Evolutionary conservation across 2,888 invertebrate genomes (phyloP), one percentile per base, ranked within the genome.

Genomic region (Caenorhabditis imperialis): DNA sequence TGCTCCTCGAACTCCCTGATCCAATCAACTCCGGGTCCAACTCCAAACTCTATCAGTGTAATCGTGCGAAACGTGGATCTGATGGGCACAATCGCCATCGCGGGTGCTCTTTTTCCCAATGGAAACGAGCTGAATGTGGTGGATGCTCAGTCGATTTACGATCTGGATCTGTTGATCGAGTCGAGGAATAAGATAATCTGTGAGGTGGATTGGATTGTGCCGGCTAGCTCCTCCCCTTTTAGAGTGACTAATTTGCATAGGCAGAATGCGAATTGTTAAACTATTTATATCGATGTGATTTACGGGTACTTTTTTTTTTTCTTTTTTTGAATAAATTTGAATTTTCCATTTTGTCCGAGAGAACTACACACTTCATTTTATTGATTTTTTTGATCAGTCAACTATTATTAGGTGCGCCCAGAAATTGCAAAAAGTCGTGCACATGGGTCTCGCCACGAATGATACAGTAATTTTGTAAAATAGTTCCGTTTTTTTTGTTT

Each of bases 11-110:
- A 78, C 38, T 67, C 77, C 10, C 37, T 63, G 18, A 58, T 81
- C 20, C 58, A 77, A n/a, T 53, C 76, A 5, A 78, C 77, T 8
- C 73, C 81, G 5, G 81, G 81, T 22, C 77, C 79, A 6, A 75
- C 79, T 4, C 40, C 70, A 14, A 54, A 81, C 40, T 73, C 81
- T 1, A 71, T 78, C n/a, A 63, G 77, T 23, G 67, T 81, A 37
- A 70, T 81, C 35, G 75, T 78, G 3, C 47, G 65, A 47, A 78
- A 79, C 40, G 79, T 81, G 0, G 78, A 75, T 37, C 37, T 65
- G 4, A 76, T 81, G 79, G 81, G 81, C 25, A 81, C 76, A 8
- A 79, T 81, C 6, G 81, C 79, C 3, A 77, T 81, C 7, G 72
- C 74, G 20, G 81, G 79, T 3, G 63, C 74, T 3, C 57, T 80